Conservation (phyloP, 2,113 vertebrate species). For the Sinocyclocheilus grahami region DNA sequence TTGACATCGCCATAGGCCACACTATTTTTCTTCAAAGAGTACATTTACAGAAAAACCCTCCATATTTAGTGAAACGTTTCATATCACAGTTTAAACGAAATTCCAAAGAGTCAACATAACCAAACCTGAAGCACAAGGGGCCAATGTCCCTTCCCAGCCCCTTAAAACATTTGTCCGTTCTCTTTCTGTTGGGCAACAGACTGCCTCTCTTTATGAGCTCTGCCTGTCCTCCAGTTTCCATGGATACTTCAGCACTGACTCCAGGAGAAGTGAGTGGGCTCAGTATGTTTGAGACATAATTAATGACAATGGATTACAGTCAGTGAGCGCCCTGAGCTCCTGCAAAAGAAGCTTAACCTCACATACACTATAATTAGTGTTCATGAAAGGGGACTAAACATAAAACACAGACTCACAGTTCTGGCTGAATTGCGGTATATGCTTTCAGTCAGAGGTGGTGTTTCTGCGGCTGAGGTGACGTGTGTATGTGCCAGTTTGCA, state of each 20-base stretch:
- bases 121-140: constrained; percentile 43
- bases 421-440: neutral
- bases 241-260: constrained; percentile 69
- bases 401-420: constrained; percentile 34
- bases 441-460: constrained; percentile 16
- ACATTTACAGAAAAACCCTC: neutral
- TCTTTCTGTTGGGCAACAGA: constrained; percentile 55
- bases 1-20: neutral
- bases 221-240: constrained; percentile 73
- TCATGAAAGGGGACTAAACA: constrained; percentile 28
- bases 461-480: neutral
- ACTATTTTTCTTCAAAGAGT: neutral
- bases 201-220: constrained; percentile 56
- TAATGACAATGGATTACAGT: constrained; percentile 76
- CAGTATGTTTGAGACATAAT: constrained; percentile 74
- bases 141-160: constrained; percentile 42
- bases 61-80: neutral
- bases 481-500: constrained; percentile 33
- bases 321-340: constrained; percentile 66
- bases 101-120: neutral
- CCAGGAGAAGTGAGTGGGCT: constrained; percentile 73
- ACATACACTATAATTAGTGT: constrained; percentile 71
- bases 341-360: constrained; percentile 67
- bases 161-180: constrained; percentile 30
- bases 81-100: neutral